Percentiles rank a stretch among this genome's conserved stretches.
Evolutionary conservation across 2,797 vertebrate species (phyloP).

Genomic region (Amblyraja radiata): DNA sequence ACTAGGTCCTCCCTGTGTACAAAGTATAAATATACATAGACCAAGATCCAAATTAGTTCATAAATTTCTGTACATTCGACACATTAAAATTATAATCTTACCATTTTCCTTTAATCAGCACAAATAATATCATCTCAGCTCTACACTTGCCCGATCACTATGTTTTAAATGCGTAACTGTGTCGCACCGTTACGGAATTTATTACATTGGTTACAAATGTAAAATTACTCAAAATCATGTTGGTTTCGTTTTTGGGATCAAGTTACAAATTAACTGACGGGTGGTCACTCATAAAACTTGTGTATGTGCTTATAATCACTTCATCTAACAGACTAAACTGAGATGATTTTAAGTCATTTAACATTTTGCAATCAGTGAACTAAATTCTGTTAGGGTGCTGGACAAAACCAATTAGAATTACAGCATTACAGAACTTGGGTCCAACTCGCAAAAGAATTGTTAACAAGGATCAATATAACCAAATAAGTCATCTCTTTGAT

Average conservation of each 20-base stretch:
- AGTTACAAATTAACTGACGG: not conserved
- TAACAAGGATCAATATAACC: not conserved
- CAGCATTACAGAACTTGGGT: not conserved
- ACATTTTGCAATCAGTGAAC: not conserved
- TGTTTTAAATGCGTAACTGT: not conserved
- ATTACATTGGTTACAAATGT: no score
- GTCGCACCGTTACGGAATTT: no score
- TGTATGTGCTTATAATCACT: not conserved
- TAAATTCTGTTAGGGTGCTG: not conserved
- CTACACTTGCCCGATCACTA: not conserved
- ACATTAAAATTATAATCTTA: not conserved
- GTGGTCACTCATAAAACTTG: not conserved
- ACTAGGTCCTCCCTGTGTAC: not conserved
- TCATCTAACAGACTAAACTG: not conserved
- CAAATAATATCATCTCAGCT: not conserved
- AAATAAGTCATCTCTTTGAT: not conserved
- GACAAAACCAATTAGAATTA: not conserved
- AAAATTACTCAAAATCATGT: no score
- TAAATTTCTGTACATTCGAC: not conserved
- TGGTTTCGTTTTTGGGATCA: no score
- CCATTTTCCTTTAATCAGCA: not conserved
- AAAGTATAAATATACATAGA: not conserved
- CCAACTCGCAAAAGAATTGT: not conserved
- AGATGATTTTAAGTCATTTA: not conserved
- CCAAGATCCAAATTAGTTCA: not conserved